Evolutionary conservation across 1,140 invertebrate species (phyloP), one percentile per base, ranked within the genome.

Genomic region (Tetragnatha versicolor): DNA sequence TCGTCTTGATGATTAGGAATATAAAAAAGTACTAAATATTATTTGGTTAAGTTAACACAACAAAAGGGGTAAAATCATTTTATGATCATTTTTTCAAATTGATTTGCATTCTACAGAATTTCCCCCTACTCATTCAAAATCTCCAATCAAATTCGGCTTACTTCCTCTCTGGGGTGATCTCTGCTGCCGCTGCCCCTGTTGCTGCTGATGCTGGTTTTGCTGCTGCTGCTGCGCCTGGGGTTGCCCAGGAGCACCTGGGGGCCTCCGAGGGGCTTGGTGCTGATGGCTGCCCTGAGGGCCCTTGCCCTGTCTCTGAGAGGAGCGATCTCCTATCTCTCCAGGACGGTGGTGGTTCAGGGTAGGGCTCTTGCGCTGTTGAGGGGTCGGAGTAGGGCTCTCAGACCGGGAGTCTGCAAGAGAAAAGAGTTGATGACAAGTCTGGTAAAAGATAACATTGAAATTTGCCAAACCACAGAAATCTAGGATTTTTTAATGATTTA

Each of bases 271-370:
- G 4, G 25, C 17, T 1, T 31, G 39, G 3, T 31, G 53, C 12
- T 31, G 12, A 5, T 17, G 60, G 33, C 42, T 31, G 1, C 42
- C 33, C 10, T 20, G 33, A n/a, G 69, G 25, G 6, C 72, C 72
- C 63, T 63, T 77, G n/a, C 49, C 35, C 6, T 53, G 45, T 20
- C 73, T 61, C 17, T 65, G 73, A n/a, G 35, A n/a, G 14, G 58
- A 25, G 31, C 69, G 51, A 22, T 73, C 53, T 0, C 31, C n/a
- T 29, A 37, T 37, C n/a, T 70, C 68, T n/a, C n/a, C n/a, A 49
- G 25, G 17, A n/a, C 53, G 22, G 17, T 63, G 14, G 49, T 75
- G 55, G 29, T 61, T 70, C 73, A 91, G 90, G 5, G 93, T 93
- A 49, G 93, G 93, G 80, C 85, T 86, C 69, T 85, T 85, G 12